Evolutionary conservation across 2,797 vertebrate species (phyloP).

Genomic region (Poeciliopsis gracilis): DNA sequence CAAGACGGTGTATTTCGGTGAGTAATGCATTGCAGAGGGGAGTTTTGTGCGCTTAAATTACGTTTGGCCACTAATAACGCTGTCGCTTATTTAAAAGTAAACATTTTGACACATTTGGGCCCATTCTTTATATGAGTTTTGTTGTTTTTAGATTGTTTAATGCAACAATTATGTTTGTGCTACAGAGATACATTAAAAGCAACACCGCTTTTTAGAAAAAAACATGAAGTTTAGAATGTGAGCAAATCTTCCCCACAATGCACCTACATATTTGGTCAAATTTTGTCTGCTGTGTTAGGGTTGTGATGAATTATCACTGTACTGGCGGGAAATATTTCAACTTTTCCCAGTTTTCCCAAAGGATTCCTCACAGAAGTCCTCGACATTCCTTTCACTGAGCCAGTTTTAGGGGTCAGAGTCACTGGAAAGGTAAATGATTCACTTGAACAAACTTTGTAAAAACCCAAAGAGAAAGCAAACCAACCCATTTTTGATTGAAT

Average conservation of each 20-base stretch:
- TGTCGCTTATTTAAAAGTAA: not conserved
- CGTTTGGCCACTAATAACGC: conserved; percentile 7
- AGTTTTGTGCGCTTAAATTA: not conserved
- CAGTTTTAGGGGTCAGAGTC: conserved; percentile 4
- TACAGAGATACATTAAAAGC: not conserved
- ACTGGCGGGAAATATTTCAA: conserved; percentile 8
- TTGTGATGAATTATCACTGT: not conserved
- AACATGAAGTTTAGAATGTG: not conserved
- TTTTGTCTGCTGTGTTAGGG: not conserved
- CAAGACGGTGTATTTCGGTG: conserved; percentile 97
- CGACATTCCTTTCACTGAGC: conserved; percentile 23
- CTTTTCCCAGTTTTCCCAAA: conserved; percentile 6
- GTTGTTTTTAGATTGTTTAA: not conserved
- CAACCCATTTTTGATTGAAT: conserved; percentile 11
- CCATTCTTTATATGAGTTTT: not conserved
- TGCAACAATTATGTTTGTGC: not conserved
- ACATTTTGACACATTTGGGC: not conserved
- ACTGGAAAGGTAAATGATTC: conserved; percentile 57
- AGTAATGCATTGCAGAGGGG: conserved; percentile 65
- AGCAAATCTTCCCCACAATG: not conserved
- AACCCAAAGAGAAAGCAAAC: conserved; percentile 42
- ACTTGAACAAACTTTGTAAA: conserved; percentile 40
- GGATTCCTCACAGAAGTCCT: conserved; percentile 16
- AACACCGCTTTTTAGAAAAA: not conserved
- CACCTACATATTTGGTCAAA: not conserved